Conservation (phyloP, 2,888 invertebrate genomes). For the Aphodius sticticus region DNA sequence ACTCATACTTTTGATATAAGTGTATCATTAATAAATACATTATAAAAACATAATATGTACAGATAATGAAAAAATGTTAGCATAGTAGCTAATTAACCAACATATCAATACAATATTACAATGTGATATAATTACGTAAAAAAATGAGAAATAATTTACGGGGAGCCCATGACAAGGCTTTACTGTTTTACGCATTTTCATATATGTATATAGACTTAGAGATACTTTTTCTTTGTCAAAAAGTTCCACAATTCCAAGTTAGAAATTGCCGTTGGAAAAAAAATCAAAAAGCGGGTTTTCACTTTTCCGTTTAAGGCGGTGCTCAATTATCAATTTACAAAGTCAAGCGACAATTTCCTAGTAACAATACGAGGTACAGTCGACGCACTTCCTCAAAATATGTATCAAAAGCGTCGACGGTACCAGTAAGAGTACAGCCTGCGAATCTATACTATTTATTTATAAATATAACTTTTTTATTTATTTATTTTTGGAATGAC, state of each 20-base stretch:
- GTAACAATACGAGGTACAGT: conserved; percentile 13
- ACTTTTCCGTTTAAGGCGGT: conserved; percentile 39
- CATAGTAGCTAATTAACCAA: conserved; percentile 49
- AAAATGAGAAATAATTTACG: conserved; percentile 33
- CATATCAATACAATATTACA: conserved; percentile 46
- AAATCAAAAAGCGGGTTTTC: neutral
- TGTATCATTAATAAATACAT: conserved; percentile 60
- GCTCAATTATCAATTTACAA: conserved; percentile 50
- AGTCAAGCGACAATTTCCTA: conserved; percentile 46
- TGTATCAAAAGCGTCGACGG: conserved; percentile 40
- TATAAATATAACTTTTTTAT: conserved; percentile 51
- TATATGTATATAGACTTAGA: conserved; percentile 24
- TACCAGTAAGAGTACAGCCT: conserved; percentile 49
- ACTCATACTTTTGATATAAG: conserved; percentile 46
- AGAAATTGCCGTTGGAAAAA: conserved; percentile 1
- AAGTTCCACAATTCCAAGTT: neutral
- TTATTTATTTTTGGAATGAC: conserved; percentile 55
- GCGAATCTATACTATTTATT: conserved; percentile 50
- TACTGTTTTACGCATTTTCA: conserved; percentile 25
- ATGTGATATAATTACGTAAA: conserved; percentile 34
- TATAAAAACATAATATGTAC: conserved; percentile 62
- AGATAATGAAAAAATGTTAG: conserved; percentile 57
- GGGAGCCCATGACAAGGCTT: conserved; percentile 17
- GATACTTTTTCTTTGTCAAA: conserved; percentile 22
- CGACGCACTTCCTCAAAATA: neutral